Base-by-base conservation (phyloP, 35 echinoderm and acorn worm species). In the Apostichopus japonicus region DNA sequence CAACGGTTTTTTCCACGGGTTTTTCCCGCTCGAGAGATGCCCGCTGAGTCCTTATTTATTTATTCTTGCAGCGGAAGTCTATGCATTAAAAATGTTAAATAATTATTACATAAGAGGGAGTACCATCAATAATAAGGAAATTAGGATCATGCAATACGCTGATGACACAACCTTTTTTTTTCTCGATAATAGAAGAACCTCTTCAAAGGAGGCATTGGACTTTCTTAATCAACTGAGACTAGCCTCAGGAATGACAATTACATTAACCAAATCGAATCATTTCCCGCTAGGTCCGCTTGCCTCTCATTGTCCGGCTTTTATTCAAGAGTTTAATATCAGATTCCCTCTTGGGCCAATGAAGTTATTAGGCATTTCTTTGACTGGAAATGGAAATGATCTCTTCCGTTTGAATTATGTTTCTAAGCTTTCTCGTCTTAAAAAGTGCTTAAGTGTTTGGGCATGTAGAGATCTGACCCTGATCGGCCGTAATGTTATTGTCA, bases 241-340 rank as follows among this genome's bases (percentile, higher is more conserved):
- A 15, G n/a, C 84, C 21, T 87, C 84, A 22, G 84, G 57, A 24
- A 9, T 87, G 11, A 87, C 58, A 16, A 70, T 87, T 44, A 87
- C 23, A 62, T 58, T 87, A 6, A 24, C n/a, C 22, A 67, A 65
- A 65, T 87, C 58, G 5, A 54, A 87, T 65, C 44, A 62, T 14
- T 87, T 87, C 56, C 84, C 84, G 8, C 19, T 65, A 13, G 84
- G 58, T 24, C 23, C 56, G 10, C 24, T 67, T 22, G 84, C 23
- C 54, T 17, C 16, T 82, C 2, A 82, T 27, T 52, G 52, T 17
- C 52, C 79, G 54, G 6, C 17, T 9, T 82, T 55, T 16, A 24
- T 82, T 17, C 19, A 14, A 7, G 79, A 83, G 0, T 83, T 83
- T 55, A 83, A 33, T 33, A 33, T 33, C 27, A 33, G 27, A 33